These are phyloP conservation scores for Bufotes viridis DNA, from an alignment of 2,797 vertebrate genomes.

Conservation along the genomic window DNA sequence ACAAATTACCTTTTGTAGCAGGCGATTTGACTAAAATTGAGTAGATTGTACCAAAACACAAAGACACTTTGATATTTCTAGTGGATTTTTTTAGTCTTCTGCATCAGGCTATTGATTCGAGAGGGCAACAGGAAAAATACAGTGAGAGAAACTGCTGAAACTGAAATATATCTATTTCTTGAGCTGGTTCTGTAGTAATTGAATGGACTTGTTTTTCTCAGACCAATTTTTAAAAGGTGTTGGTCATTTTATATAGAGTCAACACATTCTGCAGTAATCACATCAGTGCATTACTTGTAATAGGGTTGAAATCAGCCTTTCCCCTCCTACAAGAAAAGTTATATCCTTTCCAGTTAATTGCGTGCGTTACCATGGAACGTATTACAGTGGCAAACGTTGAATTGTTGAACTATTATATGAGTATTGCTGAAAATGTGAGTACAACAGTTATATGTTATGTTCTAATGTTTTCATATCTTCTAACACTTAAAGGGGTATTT, in stretches of 20 bases:
- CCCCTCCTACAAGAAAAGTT: no score
- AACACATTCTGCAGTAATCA: not conserved
- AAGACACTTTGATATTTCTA: constrained; percentile 30
- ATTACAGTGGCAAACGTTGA: no score
- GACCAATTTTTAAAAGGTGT: not conserved
- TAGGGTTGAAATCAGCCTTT: no score
- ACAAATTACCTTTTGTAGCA: constrained; percentile 53
- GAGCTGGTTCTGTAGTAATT: not conserved
- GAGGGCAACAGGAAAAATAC: not conserved
- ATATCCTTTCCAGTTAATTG: no score
- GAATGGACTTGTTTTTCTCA: not conserved
- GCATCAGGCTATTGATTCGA: not conserved
- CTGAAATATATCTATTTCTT: not conserved
- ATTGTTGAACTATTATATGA: no score
- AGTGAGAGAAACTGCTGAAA: not conserved
- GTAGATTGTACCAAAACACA: constrained; percentile 50
- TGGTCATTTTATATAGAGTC: not conserved
- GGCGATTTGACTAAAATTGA: constrained; percentile 51
- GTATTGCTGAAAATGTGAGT: no score
- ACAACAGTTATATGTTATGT: no score
- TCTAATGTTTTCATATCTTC: no score
- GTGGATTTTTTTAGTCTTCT: not conserved
- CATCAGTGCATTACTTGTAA: not conserved
- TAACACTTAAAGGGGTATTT: no score
- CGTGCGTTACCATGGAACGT: no score